A percentile compares a stretch with the other conserved stretches of the same genome.
phyloP scores from a whole-genome alignment of 2,113 vertebrate genomes.

The Etia nguti region DNA sequence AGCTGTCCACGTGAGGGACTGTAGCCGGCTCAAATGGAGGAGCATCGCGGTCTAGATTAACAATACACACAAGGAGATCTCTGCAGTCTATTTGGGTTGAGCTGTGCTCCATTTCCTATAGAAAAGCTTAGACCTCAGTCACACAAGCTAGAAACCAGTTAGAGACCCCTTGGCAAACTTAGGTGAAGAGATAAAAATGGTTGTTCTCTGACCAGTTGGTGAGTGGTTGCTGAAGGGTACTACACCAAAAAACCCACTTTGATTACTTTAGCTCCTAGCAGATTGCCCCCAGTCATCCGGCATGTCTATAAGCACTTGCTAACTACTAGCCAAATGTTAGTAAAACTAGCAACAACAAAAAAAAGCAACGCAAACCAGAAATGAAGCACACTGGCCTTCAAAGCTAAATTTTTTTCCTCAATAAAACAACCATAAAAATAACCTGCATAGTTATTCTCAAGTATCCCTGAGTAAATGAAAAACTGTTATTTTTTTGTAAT shows the following conservation, averaged over 20 bases:
- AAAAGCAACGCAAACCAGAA: background rate
- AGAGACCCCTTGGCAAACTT: background rate
- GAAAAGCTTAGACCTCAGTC: background rate
- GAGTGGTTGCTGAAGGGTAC: background rate
- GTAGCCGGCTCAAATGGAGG: background rate
- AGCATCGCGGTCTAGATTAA: conserved; percentile 3
- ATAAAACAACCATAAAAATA: too few relatives aligned
- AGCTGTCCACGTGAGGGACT: background rate
- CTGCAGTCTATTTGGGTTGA: background rate
- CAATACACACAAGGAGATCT: background rate
- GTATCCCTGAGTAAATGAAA: too few relatives aligned
- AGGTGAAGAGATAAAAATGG: background rate
- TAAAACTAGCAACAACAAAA: background rate
- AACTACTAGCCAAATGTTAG: background rate
- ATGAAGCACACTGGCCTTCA: too few relatives aligned
- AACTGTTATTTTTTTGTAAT: too few relatives aligned
- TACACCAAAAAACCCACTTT: background rate
- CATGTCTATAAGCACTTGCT: background rate
- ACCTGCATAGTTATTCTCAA: too few relatives aligned
- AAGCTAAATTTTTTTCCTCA: too few relatives aligned
- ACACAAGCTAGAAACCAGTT: background rate
- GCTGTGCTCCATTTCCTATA: background rate
- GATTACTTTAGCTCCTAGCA: background rate
- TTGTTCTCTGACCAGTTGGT: background rate
- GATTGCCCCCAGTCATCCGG: background rate